A percentile compares a stretch with the other conserved stretches of the same genome.
phyloP scores from a whole-genome alignment of 1,140 invertebrate species.

The Drosophila eugracilis region DNA sequence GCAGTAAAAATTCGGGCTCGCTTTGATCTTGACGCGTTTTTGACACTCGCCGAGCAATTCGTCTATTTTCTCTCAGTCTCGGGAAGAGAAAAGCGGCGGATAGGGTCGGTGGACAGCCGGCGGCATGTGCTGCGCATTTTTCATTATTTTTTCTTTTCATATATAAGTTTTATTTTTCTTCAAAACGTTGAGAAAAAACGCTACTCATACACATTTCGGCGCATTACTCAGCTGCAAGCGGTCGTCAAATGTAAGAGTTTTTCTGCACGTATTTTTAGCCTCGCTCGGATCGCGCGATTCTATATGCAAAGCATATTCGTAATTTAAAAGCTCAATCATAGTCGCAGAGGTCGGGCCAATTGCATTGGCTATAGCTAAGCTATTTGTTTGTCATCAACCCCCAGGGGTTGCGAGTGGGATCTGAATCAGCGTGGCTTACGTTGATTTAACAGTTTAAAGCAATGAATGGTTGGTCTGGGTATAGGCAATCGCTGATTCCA shows the following conservation, averaged over 20 bases:
- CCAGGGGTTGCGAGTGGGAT: slow-evolving; percentile 1
- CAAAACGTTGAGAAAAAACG: slow-evolving; percentile 22
- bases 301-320: slow-evolving; percentile 55
- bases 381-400: slow-evolving; percentile 25
- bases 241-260: slow-evolving; percentile 44
- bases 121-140: slow-evolving; percentile 68
- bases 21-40: slow-evolving; percentile 82
- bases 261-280: slow-evolving; percentile 43
- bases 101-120: slow-evolving; percentile 38
- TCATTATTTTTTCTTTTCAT: slow-evolving; percentile 49
- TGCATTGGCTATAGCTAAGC: slow-evolving; percentile 3
- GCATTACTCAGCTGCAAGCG: slow-evolving; percentile 70
- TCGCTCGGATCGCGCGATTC: slow-evolving; percentile 47
- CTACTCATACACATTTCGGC: slow-evolving; percentile 58
- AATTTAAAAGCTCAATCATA: slow-evolving; percentile 32
- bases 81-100: neutral
- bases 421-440: slow-evolving; percentile 4
- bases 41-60: slow-evolving; percentile 67
- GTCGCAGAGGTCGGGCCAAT: slow-evolving; percentile 30
- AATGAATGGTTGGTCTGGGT: too few species aligned
- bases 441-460: neutral
- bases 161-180: slow-evolving; percentile 25
- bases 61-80: slow-evolving; percentile 23
- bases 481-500: too few species aligned
- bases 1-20: slow-evolving; percentile 69